Conservation (phyloP, 2,888 invertebrate genomes). For the Stenotaenia linearis region DNA sequence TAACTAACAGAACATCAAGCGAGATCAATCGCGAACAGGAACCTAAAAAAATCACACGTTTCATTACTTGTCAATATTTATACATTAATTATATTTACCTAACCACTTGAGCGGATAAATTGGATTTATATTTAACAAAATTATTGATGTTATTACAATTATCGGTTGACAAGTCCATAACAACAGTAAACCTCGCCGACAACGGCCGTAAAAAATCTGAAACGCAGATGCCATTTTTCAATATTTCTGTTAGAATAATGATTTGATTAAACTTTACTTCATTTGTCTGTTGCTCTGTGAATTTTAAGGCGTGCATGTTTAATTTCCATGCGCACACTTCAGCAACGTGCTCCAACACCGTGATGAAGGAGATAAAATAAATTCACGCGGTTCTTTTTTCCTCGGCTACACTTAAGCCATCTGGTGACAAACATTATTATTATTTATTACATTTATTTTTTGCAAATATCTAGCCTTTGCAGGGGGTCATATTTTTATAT, state of each 20-base stretch:
- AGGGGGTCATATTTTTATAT: no score
- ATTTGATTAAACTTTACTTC: neutral
- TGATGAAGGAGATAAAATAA: neutral
- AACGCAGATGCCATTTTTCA: neutral
- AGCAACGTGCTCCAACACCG: neutral
- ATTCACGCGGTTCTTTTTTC: neutral
- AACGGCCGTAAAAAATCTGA: neutral
- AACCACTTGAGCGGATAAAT: neutral
- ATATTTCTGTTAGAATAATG: neutral
- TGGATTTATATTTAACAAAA: neutral
- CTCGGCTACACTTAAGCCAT: neutral
- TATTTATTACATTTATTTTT: no score
- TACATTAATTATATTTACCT: neutral
- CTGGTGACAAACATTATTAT: neutral
- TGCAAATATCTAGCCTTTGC: no score
- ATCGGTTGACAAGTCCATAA: neutral
- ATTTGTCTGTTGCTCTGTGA: neutral
- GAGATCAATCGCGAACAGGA: neutral
- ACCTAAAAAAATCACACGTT: neutral
- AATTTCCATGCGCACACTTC: neutral
- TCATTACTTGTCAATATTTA: neutral
- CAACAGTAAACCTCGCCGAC: neutral
- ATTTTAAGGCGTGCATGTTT: neutral
- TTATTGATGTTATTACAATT: neutral
- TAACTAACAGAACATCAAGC: neutral